Evolutionary conservation across 2,888 invertebrate species (phyloP).

Genomic region (Drosophila rellima): DNA sequence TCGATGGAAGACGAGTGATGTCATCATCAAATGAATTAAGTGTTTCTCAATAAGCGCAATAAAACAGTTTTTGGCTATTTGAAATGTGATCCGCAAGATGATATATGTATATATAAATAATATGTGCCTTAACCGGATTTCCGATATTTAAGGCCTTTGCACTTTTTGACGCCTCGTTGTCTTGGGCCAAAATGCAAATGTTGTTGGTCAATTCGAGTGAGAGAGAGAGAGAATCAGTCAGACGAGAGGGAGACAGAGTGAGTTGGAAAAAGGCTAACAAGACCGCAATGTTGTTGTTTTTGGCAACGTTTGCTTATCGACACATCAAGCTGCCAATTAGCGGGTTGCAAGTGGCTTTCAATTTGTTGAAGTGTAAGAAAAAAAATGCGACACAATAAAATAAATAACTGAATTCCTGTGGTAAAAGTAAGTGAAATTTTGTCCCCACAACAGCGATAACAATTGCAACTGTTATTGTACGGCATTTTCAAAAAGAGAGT

Average conservation of each 20-base stretch:
- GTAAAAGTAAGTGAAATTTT: constrained; percentile 72
- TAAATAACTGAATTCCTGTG: constrained; percentile 49
- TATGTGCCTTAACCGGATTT: constrained; percentile 64
- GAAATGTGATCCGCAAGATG: constrained; percentile 34
- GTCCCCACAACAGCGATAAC: constrained; percentile 50
- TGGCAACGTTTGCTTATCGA: constrained; percentile 33
- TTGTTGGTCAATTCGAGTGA: background rate
- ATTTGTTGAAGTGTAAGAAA: constrained; percentile 28
- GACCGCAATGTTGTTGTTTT: constrained; percentile 32
- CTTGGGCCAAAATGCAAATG: constrained; percentile 61
- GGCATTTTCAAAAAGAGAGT: constrained; percentile 6
- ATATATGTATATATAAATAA: constrained; percentile 12
- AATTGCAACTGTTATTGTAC: constrained; percentile 49
- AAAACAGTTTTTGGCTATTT: constrained; percentile 43
- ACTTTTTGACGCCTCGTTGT: constrained; percentile 59
- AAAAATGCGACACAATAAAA: background rate
- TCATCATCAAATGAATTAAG: constrained; percentile 55
- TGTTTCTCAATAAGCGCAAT: constrained; percentile 50
- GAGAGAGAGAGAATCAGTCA: background rate
- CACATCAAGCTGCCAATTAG: constrained; percentile 46
- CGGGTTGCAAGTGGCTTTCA: constrained; percentile 61
- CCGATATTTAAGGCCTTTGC: constrained; percentile 66
- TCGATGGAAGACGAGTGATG: constrained; percentile 68
- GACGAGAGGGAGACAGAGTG: background rate
- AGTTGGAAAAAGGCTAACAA: constrained; percentile 2